Conservation (phyloP, 2,113 vertebrate genomes). For the Mungos mungo region DNA sequence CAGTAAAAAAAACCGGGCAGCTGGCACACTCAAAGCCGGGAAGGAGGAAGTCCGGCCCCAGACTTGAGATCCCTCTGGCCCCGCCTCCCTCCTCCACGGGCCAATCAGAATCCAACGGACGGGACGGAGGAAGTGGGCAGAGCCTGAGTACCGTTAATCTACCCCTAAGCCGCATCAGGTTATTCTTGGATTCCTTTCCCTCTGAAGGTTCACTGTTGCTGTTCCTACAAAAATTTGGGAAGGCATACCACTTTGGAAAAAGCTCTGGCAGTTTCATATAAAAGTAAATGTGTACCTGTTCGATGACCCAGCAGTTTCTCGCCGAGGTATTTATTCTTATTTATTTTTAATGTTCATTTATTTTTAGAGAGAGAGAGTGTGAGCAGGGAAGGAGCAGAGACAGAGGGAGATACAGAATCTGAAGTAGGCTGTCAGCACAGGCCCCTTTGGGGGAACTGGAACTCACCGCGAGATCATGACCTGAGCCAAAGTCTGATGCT, state of each 20-base stretch:
- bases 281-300: background rate
- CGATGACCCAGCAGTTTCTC: background rate
- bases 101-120: background rate
- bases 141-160: background rate
- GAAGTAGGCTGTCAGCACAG: background rate
- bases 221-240: background rate
- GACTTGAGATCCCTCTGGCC: background rate
- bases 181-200: background rate
- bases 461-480: background rate
- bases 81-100: background rate
- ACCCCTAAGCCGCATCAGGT: accelerated
- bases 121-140: no score
- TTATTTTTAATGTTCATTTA: background rate
- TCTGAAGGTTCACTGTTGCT: background rate
- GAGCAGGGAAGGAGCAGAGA: background rate
- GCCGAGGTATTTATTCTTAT: background rate
- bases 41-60: background rate
- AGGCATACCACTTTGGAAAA: background rate
- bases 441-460: no score
- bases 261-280: background rate
- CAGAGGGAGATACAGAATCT: background rate
- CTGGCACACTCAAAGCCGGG: accelerated
- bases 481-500: background rate
- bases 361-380: background rate
- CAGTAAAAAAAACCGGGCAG: accelerated